Evolutionary conservation across 2,797 vertebrate species (phyloP), one percentile per base, ranked within the genome.

Genomic region (Sphaeramia orbicularis): DNA sequence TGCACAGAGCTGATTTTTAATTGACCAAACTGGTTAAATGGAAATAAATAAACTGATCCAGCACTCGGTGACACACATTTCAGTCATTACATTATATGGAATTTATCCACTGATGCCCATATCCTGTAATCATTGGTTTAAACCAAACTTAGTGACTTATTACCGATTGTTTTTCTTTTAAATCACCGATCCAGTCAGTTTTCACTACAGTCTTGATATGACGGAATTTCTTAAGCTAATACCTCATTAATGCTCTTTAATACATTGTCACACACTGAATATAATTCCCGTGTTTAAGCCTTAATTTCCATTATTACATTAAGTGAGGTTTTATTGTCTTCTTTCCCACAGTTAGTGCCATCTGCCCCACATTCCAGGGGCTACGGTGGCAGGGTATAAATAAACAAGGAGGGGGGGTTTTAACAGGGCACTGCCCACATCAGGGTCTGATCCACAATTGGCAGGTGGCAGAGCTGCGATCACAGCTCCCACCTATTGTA

Each of bases 391-490:
- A 73, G 24, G 13, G 56, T 24, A 64, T 51, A 38, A 66, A 45
- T 8, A 35, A 35, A 9, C 3, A 32, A n/a, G 65, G 68, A 18
- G 55, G 54, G 37, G 45, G 42, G 40, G 64, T 61, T 83, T 75
- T 64, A 70, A 68, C 32, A 10, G 70, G 69, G 65, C 62, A 54
- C 16, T 19, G 62, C 59, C 78, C 57, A 51, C 76, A 68, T 60
- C 48, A 51, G 45, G 59, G 45, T 62, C 38, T 24, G 70, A 72
- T 57, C 74, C 81, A 81, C 86, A 86, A 83, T 73, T 86, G 78
- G 84, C 91, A 92, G 86, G 88, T 91, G 90, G 89, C 76, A 80
- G 32, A 85, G 83, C 81, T 63, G 77, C 78, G 84, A 86, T 89
- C 81, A 65, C 71, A 54, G 78, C 80, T 86, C 92, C 32, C 32